phyloP scores from a whole-genome alignment of 2,113 vertebrate species.

The Promerops cafer region DNA sequence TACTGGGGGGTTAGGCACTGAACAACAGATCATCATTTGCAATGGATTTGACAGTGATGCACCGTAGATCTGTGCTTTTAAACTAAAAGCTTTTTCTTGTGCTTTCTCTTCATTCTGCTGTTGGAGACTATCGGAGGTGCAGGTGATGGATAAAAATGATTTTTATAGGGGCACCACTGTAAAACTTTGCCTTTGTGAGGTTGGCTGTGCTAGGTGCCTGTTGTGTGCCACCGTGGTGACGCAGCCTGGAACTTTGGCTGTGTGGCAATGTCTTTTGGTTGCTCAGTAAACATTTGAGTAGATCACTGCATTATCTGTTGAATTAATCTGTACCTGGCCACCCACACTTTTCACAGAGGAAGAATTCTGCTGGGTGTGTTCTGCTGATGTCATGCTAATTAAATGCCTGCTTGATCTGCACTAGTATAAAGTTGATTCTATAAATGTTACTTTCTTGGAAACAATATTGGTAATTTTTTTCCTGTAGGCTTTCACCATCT shows the following conservation, averaged over 20 bases:
- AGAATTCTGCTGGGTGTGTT: slow-evolving; percentile 26
- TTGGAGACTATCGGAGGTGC: not conserved
- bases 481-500: not conserved
- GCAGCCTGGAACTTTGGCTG: not conserved
- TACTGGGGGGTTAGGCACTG: not conserved
- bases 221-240: not conserved
- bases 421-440: not conserved
- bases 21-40: not conserved
- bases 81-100: not conserved
- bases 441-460: slow-evolving; percentile 10
- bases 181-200: not conserved
- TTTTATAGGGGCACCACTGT: not conserved
- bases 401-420: not conserved
- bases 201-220: not conserved
- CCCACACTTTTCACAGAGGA: slow-evolving; percentile 59
- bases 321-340: not conserved
- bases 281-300: not conserved
- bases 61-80: not conserved
- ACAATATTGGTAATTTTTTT: not conserved
- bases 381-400: not conserved
- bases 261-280: not conserved
- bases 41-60: not conserved
- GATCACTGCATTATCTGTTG: not conserved
- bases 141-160: not conserved
- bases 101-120: not conserved